A percentile compares a stretch with the other conserved stretches of the same genome.
Conservation (phyloP, 1,140 invertebrate species). For the Drosophila punjabiensis region DNA sequence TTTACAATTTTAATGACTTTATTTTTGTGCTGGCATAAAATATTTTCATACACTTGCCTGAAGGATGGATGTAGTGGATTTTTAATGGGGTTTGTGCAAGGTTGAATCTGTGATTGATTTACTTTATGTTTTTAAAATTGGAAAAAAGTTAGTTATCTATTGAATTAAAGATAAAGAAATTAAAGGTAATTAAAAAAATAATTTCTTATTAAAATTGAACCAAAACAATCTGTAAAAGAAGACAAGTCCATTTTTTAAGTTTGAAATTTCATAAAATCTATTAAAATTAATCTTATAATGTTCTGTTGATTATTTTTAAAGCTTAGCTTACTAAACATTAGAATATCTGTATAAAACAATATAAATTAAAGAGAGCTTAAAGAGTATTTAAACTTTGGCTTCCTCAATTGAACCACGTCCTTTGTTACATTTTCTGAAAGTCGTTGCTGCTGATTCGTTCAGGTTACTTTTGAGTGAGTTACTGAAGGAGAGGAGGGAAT, state of each 20-base stretch:
- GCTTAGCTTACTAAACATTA: not conserved
- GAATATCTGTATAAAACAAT: not conserved
- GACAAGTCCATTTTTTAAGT: too few species aligned
- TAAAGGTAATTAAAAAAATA: too few species aligned
- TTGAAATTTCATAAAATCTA: too few species aligned
- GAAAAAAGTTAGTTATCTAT: too few species aligned
- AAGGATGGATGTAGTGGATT: not conserved
- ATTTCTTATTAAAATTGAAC: too few species aligned
- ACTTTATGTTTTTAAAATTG: not conserved
- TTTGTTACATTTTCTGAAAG: constrained; percentile 26
- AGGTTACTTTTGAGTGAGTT: constrained; percentile 22
- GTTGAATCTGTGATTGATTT: not conserved
- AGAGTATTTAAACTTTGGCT: constrained; percentile 18
- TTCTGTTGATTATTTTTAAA: too few species aligned
- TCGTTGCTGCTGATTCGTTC: constrained; percentile 19
- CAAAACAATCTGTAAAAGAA: too few species aligned
- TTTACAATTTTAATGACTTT: constrained; percentile 82
- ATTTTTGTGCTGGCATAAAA: constrained; percentile 65
- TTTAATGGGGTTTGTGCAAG: not conserved
- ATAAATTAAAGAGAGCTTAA: not conserved
- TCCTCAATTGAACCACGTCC: not conserved
- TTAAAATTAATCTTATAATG: too few species aligned
- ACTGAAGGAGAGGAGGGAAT: constrained; percentile 12
- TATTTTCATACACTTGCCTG: constrained; percentile 57
- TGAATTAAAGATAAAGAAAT: too few species aligned